Base-by-base conservation (phyloP, 2,113 vertebrate species). In the Datnioides undecimradiatus region DNA sequence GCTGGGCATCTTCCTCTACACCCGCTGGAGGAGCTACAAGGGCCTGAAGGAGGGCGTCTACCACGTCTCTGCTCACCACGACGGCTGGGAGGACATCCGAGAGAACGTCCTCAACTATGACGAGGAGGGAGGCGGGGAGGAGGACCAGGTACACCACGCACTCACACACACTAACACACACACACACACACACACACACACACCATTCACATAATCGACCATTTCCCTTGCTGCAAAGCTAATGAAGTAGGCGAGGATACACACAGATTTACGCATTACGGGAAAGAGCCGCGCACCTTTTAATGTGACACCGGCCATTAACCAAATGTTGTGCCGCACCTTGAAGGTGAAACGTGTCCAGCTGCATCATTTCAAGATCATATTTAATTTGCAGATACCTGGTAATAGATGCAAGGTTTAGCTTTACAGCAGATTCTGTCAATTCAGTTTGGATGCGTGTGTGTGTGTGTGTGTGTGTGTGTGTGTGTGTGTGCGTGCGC, bases 71-170 rank as follows among this genome's bases (percentile, higher is more conserved):
- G 95, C 92, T 0, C 93, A 94, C 68, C 94, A 94, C 0, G 95
- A 97, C 21, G 96, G 95, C 52, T 88, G 96, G 94, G 96, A 97
- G 91, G 97, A 96, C 90, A 93, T 96, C 88, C 92, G 95, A 6
- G 96, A 98, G 88, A 98, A 96, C 43, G 96, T 96, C 80, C 95
- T 97, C 67, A 96, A 96, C 93, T 97, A 97, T 13, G 95, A 96
- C 0, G 96, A 98, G 91, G 97, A 98, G 92, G 96, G 96, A 6
- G 97, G 96, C 0, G 96, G 96, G 17, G 96, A 97, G 81, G 95
- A 96, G 73, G 96, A 97, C 41, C 96, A 97, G 93, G 97, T 97
- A 94, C 94, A 73, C 1, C 10, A 1, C 67, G 1, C 14, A 21
- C 10, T 68, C 1, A 59, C 29, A 41, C 67, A 38, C 59, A n/a